Percentiles rank a stretch among this genome's conserved stretches.
These are phyloP conservation scores for Drosophila pectinifera DNA, from an alignment of 1,140 invertebrate species.

Conservation along the genomic window DNA sequence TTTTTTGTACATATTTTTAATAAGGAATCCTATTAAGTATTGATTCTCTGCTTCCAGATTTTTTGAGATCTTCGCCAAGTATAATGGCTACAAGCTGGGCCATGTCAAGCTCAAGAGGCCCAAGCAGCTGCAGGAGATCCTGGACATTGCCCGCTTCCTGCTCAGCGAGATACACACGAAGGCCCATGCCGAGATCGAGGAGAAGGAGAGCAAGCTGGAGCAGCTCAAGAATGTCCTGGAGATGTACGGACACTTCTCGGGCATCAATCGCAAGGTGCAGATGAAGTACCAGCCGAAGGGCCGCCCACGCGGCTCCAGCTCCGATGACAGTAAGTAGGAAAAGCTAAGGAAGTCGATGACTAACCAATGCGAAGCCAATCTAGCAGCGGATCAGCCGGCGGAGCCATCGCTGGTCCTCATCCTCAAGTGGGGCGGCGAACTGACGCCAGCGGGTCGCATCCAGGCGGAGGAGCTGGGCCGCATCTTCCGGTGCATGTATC, in stretches of 20 bases:
- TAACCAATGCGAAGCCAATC: conserved; percentile 50
- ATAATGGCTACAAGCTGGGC: conserved; percentile 97
- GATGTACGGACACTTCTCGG: conserved; percentile 99
- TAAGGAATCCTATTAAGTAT: too few relatives aligned
- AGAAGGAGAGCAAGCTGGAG: conserved; percentile 98
- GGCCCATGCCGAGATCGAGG: conserved; percentile 96
- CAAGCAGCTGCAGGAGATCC: conserved; percentile 98
- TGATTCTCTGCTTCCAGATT: conserved; percentile 88
- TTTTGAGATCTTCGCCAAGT: conserved; percentile 99
- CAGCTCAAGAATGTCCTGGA: conserved; percentile 99
- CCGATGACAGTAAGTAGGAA: conserved; percentile 95
- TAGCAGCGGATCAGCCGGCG: conserved; percentile 89
- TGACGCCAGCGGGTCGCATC: conserved; percentile 98
- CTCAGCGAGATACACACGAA: conserved; percentile 94
- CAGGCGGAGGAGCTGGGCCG: conserved; percentile 99
- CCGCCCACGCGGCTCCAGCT: conserved; percentile 95
- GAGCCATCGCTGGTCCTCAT: conserved; percentile 97
- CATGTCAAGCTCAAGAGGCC: conserved; percentile 99
- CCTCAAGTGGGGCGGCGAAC: conserved; percentile 99
- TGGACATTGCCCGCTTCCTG: conserved; percentile 96
- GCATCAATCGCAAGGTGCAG: conserved; percentile 99
- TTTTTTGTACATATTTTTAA: too few relatives aligned
- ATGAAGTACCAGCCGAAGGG: conserved; percentile 99
- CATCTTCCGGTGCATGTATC: conserved; percentile 99
- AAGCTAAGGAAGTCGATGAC: conserved; percentile 6